A percentile compares a stretch with the other conserved stretches of the same genome.
These are phyloP conservation scores for Crotalus viridis DNA, from an alignment of 2,113 vertebrate genomes.

Conservation along the genomic window DNA sequence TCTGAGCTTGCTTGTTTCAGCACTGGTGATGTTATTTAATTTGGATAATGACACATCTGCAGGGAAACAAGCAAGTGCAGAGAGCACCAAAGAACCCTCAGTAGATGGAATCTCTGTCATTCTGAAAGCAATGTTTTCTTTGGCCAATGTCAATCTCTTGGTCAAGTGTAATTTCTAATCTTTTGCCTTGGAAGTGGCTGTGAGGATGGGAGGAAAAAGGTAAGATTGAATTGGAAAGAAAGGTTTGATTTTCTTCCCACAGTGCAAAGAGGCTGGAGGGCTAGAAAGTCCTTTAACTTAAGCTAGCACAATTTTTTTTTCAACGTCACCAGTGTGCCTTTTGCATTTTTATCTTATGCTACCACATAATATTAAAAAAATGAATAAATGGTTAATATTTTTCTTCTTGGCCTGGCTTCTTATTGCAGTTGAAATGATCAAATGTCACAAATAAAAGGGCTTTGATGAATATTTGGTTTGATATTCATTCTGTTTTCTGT, in stretches of 20 bases:
- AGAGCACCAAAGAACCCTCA: not conserved
- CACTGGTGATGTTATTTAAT: too few relatives aligned
- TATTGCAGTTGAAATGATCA: not conserved
- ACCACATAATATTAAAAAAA: not conserved
- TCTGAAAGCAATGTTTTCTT: not conserved
- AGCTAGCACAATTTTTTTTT: not conserved
- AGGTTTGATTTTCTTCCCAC: not conserved
- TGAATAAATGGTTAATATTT: not conserved
- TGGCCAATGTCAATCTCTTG: not conserved
- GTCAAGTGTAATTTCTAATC: not conserved
- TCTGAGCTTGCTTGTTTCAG: too few relatives aligned
- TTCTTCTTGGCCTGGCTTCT: not conserved
- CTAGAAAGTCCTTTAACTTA: not conserved
- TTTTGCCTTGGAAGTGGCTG: not conserved
- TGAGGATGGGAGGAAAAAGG: not conserved
- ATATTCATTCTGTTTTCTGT: not conserved
- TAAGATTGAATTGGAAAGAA: not conserved
- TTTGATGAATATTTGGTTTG: slow-evolving; percentile 2
- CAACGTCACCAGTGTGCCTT: not conserved
- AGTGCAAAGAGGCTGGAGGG: not conserved
- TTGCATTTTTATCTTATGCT: not conserved
- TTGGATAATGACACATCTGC: too few relatives aligned
- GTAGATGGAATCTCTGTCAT: not conserved
- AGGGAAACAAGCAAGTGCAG: not conserved
- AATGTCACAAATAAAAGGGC: slow-evolving; percentile 12